Conservation (phyloP, 53 echinoderm and acorn worm species). For the Actinopyga echinites region DNA sequence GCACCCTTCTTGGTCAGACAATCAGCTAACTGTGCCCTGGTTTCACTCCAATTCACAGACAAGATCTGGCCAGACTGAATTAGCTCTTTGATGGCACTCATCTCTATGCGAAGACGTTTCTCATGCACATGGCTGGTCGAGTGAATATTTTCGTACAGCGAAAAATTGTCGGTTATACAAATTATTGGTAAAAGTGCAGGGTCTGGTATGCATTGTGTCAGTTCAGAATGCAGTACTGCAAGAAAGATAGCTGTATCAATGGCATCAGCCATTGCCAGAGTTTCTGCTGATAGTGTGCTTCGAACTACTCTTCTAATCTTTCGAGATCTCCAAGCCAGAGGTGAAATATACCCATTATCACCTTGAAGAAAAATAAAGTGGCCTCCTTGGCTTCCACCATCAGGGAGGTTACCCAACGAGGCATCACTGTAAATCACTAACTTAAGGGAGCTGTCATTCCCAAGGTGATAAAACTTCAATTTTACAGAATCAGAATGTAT, state of each 20-base stretch:
- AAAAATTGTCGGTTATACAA: conserved; percentile 10
- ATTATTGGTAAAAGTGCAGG: background rate
- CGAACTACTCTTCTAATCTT: background rate
- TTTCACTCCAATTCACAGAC: background rate
- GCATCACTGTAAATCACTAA: conserved; percentile 22
- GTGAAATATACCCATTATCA: background rate
- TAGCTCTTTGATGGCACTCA: conserved; percentile 4
- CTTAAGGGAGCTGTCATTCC: background rate
- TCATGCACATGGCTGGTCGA: conserved; percentile 7
- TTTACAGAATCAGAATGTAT: background rate
- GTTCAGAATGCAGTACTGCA: background rate
- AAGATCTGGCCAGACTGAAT: background rate
- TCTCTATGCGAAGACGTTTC: background rate
- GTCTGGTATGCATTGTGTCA: background rate
- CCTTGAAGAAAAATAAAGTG: background rate
- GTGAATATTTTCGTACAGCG: conserved; percentile 16
- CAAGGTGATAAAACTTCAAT: background rate
- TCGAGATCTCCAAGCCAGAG: background rate
- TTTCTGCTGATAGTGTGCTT: background rate
- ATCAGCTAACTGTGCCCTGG: background rate
- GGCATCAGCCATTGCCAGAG: background rate
- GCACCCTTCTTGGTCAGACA: conserved; percentile 37
- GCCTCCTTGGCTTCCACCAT: conserved; percentile 18
- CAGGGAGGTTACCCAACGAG: conserved; percentile 2
- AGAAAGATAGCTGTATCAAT: background rate